Conservation (phyloP, 2,797 vertebrate species). For the Ficedula albicollis region DNA sequence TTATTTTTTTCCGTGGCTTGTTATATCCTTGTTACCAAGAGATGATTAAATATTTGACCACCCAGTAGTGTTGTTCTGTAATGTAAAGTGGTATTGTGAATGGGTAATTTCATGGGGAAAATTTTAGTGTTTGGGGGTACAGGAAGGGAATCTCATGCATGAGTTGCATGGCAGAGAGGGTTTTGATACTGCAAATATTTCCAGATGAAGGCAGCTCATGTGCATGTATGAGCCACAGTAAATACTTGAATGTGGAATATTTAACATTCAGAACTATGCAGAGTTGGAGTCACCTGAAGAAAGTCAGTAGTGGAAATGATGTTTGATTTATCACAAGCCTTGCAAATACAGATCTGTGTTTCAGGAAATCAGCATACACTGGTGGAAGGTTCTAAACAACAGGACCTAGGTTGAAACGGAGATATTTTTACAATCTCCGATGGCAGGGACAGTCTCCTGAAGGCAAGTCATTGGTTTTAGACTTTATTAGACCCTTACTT, state of each 20-base stretch:
- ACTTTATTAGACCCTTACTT: conserved; percentile 49
- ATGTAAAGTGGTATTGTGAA: neutral
- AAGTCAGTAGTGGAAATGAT: neutral
- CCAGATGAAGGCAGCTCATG: neutral
- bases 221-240: neutral
- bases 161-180: neutral
- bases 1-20: conserved; percentile 17
- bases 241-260: neutral
- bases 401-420: neutral
- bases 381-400: neutral
- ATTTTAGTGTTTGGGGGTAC: neutral
- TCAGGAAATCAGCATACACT: neutral
- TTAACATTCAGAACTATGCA: neutral
- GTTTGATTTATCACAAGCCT: neutral
- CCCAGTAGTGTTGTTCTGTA: neutral
- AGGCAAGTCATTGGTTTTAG: conserved; percentile 35
- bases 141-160: neutral
- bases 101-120: neutral
- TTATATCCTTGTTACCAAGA: conserved; percentile 29
- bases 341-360: neutral
- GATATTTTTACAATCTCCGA: neutral
- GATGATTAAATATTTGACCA: conserved; percentile 36
- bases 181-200: neutral
- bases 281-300: neutral
- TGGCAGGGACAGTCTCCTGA: neutral